phyloP scores from a whole-genome alignment of 2,888 invertebrate species.

The Corythucha ciliata region DNA sequence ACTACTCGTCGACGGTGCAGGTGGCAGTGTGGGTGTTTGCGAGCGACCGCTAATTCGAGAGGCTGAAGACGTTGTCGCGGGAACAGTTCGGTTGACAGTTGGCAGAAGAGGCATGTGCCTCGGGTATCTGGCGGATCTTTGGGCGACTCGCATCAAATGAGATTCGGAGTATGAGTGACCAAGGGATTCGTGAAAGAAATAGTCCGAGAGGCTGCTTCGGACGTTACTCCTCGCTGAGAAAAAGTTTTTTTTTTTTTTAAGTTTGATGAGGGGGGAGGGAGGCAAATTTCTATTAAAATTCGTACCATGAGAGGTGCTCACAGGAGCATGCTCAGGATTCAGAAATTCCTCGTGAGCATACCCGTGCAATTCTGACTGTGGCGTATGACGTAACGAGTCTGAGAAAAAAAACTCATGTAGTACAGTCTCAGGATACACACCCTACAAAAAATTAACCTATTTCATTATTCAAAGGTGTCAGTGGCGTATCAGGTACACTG shows the following conservation, averaged over 20 bases:
- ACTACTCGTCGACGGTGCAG: slow-evolving; percentile 37
- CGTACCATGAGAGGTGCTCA: too few species aligned
- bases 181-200: slow-evolving; percentile 64
- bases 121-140: slow-evolving; percentile 46
- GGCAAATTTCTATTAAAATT: too few species aligned
- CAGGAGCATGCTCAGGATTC: too few species aligned
- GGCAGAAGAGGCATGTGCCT: slow-evolving; percentile 42
- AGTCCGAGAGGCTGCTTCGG: slow-evolving; percentile 48
- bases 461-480: slow-evolving; percentile 66
- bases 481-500: slow-evolving; percentile 79
- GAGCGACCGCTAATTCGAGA: neutral
- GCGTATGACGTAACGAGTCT: too few species aligned
- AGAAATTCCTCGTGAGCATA: too few species aligned
- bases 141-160: slow-evolving; percentile 49
- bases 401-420: neutral
- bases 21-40: slow-evolving; percentile 7
- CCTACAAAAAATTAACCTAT: slow-evolving; percentile 45
- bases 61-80: slow-evolving; percentile 15
- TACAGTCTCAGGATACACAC: neutral
- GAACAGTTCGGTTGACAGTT: slow-evolving; percentile 32
- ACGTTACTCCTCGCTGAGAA: slow-evolving; percentile 16
- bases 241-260: neutral
- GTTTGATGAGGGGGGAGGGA: neutral
- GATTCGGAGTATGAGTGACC: slow-evolving; percentile 74
- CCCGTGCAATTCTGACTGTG: too few species aligned